A percentile compares a stretch with the other conserved stretches of the same genome.
Evolutionary conservation across 2,113 vertebrate species (phyloP).

Genomic region (Edolisoma coerulescens): DNA sequence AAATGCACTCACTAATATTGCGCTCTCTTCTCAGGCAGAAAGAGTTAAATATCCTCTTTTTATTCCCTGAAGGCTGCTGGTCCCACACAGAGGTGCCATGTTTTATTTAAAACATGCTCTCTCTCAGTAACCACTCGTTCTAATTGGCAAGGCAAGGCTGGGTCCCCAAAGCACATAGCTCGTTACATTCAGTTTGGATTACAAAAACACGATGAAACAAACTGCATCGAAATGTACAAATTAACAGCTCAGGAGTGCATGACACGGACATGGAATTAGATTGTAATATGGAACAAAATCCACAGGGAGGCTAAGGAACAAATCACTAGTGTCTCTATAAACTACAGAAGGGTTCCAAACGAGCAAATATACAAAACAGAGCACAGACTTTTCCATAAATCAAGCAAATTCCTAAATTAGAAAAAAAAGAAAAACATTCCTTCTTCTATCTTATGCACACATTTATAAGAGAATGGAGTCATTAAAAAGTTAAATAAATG

Average conservation of each 20-base stretch:
- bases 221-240: conserved; percentile 80
- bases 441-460: background rate
- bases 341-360: conserved; percentile 70
- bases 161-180: conserved; percentile 79
- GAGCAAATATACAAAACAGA: conserved; percentile 63
- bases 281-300: conserved; percentile 73
- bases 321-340: conserved; percentile 70
- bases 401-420: conserved; percentile 63
- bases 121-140: conserved; percentile 78
- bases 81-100: conserved; percentile 69
- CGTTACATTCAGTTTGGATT: conserved; percentile 80
- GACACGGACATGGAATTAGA: conserved; percentile 71
- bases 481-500: conserved; percentile 48
- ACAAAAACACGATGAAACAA: conserved; percentile 80
- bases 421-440: background rate
- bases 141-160: conserved; percentile 81
- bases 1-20: background rate
- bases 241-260: conserved; percentile 72
- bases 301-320: conserved; percentile 68
- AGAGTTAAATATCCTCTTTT: conserved; percentile 66
- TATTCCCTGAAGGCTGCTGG: conserved; percentile 50
- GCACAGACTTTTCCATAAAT: conserved; percentile 64
- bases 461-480: conserved; percentile 14
- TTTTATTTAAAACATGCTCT: conserved; percentile 81
- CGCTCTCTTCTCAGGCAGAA: conserved; percentile 25